A percentile compares a stretch with the other conserved stretches of the same genome.
Conservation (phyloP, 1,140 invertebrate genomes). For the Papilio polytes region DNA sequence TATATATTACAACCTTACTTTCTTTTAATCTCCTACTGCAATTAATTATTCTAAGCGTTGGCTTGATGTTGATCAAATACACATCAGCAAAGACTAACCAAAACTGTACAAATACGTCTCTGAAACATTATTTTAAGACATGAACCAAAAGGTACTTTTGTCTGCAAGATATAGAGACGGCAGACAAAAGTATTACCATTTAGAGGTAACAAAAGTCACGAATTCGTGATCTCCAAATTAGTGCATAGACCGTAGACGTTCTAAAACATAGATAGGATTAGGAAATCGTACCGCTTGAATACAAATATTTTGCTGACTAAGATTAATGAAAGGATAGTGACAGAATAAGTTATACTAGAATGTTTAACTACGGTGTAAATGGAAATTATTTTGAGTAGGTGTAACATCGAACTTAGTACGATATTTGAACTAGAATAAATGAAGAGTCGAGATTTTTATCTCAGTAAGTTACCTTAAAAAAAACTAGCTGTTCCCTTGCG, state of each 20-base stretch:
- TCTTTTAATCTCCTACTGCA: not conserved
- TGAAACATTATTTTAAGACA: not conserved
- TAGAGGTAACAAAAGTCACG: slow-evolving; percentile 29
- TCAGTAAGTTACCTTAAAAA: not conserved
- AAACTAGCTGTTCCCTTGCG: too few relatives aligned
- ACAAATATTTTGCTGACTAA: not conserved
- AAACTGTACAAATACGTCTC: not conserved
- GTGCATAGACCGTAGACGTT: slow-evolving; percentile 14
- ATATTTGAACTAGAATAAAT: not conserved
- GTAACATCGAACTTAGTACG: not conserved
- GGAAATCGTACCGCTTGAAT: not conserved
- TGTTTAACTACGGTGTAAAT: too few relatives aligned
- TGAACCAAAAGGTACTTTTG: slow-evolving; percentile 11
- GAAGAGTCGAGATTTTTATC: not conserved
- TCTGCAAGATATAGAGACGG: not conserved
- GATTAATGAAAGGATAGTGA: not conserved
- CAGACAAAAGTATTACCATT: slow-evolving; percentile 34
- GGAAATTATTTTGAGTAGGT: too few relatives aligned
- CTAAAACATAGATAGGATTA: slow-evolving; percentile 4
- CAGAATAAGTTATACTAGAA: not conserved
- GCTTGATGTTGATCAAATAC: not conserved
- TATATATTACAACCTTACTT: slow-evolving; percentile 19
- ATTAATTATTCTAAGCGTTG: not conserved
- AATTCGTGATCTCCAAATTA: slow-evolving; percentile 33
- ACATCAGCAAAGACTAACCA: not conserved